Conservation (phyloP, 2,797 vertebrate species). For the Artibeus jamaicensis region DNA sequence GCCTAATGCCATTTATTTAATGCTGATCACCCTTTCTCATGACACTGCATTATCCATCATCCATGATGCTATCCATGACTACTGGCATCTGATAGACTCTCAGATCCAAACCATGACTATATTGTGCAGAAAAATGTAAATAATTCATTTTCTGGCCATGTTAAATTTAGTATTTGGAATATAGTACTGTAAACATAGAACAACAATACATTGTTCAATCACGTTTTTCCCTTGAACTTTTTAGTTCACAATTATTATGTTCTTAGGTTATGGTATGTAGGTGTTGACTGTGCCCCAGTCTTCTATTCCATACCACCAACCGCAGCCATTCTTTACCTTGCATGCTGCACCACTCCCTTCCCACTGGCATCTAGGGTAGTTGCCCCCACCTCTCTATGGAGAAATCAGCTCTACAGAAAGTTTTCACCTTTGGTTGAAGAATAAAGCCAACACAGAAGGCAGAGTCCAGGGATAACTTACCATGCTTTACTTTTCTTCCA, state of each 20-base stretch:
- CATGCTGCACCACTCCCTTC: accelerated
- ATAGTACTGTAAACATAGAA: not conserved
- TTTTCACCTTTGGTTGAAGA: not conserved
- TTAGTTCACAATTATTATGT: not conserved
- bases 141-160: not conserved
- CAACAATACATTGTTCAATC: not conserved
- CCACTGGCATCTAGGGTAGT: not conserved
- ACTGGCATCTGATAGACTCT: not conserved
- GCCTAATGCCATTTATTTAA: not conserved
- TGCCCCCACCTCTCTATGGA: not conserved
- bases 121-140: not conserved
- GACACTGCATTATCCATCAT: not conserved
- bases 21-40: not conserved
- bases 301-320: not conserved
- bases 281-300: not conserved
- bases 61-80: not conserved
- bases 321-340: not conserved
- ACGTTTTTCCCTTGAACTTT: not conserved
- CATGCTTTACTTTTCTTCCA: accelerated
- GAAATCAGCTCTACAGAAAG: not conserved
- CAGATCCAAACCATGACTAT: not conserved
- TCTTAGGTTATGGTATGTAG: not conserved
- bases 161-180: not conserved
- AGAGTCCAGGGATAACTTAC: not conserved
- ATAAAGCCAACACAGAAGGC: not conserved